Evolutionary conservation across 2,797 vertebrate genomes (phyloP), one percentile per base, ranked within the genome.

Genomic region (Microctenopoma stevenorrisi): DNA sequence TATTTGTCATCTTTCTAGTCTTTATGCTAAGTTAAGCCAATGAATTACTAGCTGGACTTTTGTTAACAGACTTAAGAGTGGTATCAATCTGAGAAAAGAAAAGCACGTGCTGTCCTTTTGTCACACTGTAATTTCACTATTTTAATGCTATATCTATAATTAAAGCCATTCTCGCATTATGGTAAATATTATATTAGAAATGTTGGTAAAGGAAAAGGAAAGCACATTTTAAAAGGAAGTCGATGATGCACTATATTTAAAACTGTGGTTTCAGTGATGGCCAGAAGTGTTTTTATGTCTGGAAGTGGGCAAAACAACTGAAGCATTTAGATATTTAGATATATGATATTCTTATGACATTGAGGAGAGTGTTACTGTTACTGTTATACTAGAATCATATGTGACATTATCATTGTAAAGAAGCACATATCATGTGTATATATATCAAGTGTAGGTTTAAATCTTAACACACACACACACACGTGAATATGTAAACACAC

Each of bases 371-470:
- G 11, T 2, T 38, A 11, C 37, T 4, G 4, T 12, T 11, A 2
- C 11, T 38, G 11, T 38, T 11, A 11, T 11, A 12, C 11, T 5
- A 38, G 37, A 38, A 38, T 38, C 37, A 38, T 38, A 38, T 38
- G 11, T 44, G 42, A 44, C 14, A 16, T 16, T 16, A 44, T 44
- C 16, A 44, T 7, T 16, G 6, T 16, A 44, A 44, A 44, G 14
- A 16, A 44, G 4, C 5, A 43, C 13, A 6, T 16, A 16, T 7
- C 14, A 38, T 38, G 22, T 22, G 22, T 22, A 22, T 22, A 22
- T 22, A 22, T 81, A 69, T 56, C 75, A 68, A 79, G 63, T 59
- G 65, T 78, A 85, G 86, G 16, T 52, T 49, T 74, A 77, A 63
- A 78, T 64, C 42, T 64, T 6, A 48, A 72, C 66, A 56, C 60